Evolutionary conservation across 2,888 invertebrate genomes (phyloP).

Genomic region (Phragmatobia fuliginosa): DNA sequence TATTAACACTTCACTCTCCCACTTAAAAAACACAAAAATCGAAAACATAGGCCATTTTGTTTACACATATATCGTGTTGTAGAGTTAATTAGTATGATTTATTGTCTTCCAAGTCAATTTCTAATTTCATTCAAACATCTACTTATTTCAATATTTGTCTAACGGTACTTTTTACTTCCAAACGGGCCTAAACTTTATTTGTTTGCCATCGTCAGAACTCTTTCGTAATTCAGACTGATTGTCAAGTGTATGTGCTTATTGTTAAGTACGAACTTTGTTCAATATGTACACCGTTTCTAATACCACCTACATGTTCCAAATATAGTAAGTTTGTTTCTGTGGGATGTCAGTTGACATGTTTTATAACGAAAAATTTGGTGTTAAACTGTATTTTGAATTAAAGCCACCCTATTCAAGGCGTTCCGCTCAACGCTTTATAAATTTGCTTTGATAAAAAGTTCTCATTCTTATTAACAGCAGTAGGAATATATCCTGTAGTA

Average conservation of each 20-base stretch:
- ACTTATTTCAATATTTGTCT: conserved; percentile 45
- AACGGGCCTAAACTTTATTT: conserved; percentile 50
- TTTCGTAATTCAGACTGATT: conserved; percentile 74
- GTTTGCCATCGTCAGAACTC: conserved; percentile 55
- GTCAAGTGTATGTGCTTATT: conserved; percentile 61
- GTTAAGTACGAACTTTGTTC: conserved; percentile 53
- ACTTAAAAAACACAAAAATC: not conserved
- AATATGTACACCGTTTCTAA: conserved; percentile 44
- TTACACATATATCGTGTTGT: conserved; percentile 17
- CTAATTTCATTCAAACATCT: conserved; percentile 49
- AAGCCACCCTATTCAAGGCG: no score
- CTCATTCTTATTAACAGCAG: no score
- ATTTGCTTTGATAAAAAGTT: no score
- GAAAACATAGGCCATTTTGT: not conserved
- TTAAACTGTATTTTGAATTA: not conserved
- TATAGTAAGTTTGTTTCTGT: conserved; percentile 36
- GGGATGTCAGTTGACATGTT: conserved; percentile 22
- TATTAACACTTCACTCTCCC: not conserved
- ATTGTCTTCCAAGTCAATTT: conserved; percentile 40
- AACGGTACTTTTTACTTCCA: conserved; percentile 46
- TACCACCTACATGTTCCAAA: conserved; percentile 45
- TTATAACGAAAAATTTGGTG: conserved; percentile 28
- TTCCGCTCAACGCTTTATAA: no score
- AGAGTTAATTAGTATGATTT: conserved; percentile 36
- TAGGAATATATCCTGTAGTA: no score